phyloP scores from a whole-genome alignment of 2,888 invertebrate species.

The Zelleria hepariella region DNA sequence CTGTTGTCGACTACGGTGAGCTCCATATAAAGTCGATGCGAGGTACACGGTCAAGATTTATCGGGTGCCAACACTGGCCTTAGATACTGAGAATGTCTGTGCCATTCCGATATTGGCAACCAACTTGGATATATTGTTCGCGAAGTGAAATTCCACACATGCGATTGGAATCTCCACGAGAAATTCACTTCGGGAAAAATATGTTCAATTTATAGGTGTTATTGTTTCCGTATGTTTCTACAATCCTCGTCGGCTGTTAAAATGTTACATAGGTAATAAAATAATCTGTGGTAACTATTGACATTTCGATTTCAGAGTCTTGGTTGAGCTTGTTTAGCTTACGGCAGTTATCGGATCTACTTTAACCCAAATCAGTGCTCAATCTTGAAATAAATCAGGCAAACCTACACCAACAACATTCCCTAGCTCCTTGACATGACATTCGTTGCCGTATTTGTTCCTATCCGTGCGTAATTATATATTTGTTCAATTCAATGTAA shows the following conservation, averaged over 20 bases:
- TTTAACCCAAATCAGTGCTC: too few relatives aligned
- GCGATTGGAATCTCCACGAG: neutral
- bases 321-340: too few relatives aligned
- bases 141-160: neutral
- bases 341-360: too few relatives aligned
- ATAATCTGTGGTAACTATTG: too few relatives aligned
- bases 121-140: neutral
- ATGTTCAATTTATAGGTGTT: neutral
- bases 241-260: too few relatives aligned
- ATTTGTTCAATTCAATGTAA: neutral
- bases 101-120: neutral
- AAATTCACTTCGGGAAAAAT: neutral
- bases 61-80: conserved; percentile 20
- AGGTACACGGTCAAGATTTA: conserved; percentile 40
- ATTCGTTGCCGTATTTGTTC: neutral
- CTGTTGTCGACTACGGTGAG: conserved; percentile 40
- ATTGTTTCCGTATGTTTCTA: too few relatives aligned
- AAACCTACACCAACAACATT: too few relatives aligned
- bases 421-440: neutral
- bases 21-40: conserved; percentile 54
- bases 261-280: too few relatives aligned
- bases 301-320: too few relatives aligned
- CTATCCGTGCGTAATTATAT: neutral
- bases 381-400: too few relatives aligned
- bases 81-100: neutral